These are phyloP conservation scores for Protonibea diacanthus DNA, from an alignment of 2,797 vertebrate genomes.

Conservation along the genomic window DNA sequence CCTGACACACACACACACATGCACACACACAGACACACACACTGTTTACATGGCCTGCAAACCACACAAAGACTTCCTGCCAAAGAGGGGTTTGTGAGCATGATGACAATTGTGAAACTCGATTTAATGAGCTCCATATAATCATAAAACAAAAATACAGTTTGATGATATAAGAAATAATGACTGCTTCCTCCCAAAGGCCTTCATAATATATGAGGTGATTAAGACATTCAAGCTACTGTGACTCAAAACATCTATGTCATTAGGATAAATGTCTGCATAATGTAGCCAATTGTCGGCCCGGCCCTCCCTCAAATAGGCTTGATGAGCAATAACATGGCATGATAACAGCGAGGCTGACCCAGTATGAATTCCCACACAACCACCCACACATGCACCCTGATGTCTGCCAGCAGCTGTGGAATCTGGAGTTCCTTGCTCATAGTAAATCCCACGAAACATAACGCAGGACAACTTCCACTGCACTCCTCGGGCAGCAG, in stretches of 20 bases:
- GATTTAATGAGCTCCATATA: constrained; percentile 27
- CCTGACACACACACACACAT: not conserved
- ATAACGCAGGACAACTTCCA: constrained; percentile 79
- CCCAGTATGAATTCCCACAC: constrained; percentile 62
- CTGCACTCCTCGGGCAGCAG: constrained; percentile 76
- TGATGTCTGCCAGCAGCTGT: constrained; percentile 83
- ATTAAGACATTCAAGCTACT: constrained; percentile 41
- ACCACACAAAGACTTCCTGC: constrained; percentile 54
- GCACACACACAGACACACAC: not conserved
- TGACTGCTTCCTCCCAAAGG: not conserved
- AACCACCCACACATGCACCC: constrained; percentile 68
- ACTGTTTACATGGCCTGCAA: constrained; percentile 35
- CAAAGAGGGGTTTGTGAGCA: constrained; percentile 23
- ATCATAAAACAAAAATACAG: constrained; percentile 34
- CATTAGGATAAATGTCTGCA: constrained; percentile 49
- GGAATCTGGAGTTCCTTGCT: constrained; percentile 77
- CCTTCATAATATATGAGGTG: not conserved
- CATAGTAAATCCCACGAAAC: constrained; percentile 82
- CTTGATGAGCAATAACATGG: constrained; percentile 59
- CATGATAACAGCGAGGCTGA: constrained; percentile 51
- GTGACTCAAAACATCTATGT: constrained; percentile 49
- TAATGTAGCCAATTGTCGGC: constrained; percentile 38
- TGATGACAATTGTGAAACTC: constrained; percentile 23
- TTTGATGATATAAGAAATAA: constrained; percentile 7
- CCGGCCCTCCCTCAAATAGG: constrained; percentile 28